A percentile compares a stretch with the other conserved stretches of the same genome.
Conservation (phyloP, 2,797 vertebrate genomes). For the Thamnophis elegans region DNA sequence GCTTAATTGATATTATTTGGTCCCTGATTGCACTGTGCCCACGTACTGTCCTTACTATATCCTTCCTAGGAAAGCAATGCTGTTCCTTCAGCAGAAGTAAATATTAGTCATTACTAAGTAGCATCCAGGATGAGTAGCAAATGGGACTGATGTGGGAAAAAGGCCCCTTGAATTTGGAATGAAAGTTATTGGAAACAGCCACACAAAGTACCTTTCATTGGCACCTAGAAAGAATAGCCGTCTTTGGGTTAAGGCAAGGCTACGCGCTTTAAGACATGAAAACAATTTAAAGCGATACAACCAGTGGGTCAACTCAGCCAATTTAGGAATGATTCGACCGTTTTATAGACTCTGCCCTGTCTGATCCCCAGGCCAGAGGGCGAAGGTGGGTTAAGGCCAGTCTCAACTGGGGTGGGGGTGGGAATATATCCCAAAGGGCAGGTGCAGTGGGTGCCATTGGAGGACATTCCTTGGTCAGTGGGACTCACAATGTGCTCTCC, state of each 20-base stretch:
- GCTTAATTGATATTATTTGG: background rate
- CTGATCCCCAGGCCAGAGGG: background rate
- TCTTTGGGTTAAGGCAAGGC: background rate
- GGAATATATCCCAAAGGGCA: background rate
- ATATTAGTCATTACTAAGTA: background rate
- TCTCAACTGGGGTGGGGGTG: background rate
- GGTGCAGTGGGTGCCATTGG: background rate
- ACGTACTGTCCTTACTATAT: background rate
- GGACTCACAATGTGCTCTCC: background rate
- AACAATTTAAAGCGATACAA: background rate
- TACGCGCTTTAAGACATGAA: background rate
- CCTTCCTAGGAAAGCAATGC: background rate
- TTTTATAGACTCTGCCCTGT: background rate
- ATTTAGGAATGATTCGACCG: background rate
- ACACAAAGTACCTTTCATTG: background rate
- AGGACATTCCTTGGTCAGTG: background rate
- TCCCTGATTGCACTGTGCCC: background rate
- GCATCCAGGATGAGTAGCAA: background rate
- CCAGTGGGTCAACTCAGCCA: background rate
- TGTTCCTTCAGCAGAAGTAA: background rate
- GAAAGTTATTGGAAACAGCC: background rate
- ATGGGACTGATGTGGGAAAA: background rate
- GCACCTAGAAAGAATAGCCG: background rate
- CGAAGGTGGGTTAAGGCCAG: background rate
- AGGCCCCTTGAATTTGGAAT: background rate